phyloP scores from a whole-genome alignment of 2,888 invertebrate genomes.

The Oxyscelio sp. region DNA sequence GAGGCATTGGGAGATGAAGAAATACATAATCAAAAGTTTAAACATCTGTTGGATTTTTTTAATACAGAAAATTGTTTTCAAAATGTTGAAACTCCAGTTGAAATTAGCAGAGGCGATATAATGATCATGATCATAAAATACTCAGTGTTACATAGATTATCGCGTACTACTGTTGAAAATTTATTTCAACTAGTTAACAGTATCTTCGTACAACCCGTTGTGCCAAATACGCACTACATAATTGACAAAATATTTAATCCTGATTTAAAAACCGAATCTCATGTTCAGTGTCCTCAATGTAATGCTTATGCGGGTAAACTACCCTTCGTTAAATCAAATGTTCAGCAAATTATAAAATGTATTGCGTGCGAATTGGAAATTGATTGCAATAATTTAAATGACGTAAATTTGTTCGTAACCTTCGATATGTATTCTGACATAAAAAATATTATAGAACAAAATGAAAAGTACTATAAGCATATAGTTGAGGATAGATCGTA shows the following conservation, averaged over 20 bases:
- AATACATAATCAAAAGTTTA: too few species aligned
- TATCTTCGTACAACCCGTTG: slow-evolving; percentile 1
- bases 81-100: not conserved
- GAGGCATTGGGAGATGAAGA: too few species aligned
- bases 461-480: not conserved
- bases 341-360: not conserved
- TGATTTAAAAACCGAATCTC: not conserved
- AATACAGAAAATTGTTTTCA: not conserved
- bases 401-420: not conserved
- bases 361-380: not conserved
- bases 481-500: too few species aligned
- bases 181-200: slow-evolving; percentile 11
- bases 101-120: slow-evolving; percentile 15
- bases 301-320: not conserved
- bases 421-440: not conserved
- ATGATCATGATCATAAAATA: slow-evolving; percentile 12
- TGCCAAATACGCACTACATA: slow-evolving; percentile 2
- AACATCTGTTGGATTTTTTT: not conserved
- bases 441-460: too few species aligned
- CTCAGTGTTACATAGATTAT: not conserved
- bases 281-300: not conserved
- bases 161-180: not conserved
- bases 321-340: not conserved
- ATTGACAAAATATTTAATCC: not conserved
- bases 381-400: not conserved